A percentile compares a stretch with the other conserved stretches of the same genome.
phyloP scores from a whole-genome alignment of 2,797 vertebrate genomes.

The Cryptoprocta ferox region DNA sequence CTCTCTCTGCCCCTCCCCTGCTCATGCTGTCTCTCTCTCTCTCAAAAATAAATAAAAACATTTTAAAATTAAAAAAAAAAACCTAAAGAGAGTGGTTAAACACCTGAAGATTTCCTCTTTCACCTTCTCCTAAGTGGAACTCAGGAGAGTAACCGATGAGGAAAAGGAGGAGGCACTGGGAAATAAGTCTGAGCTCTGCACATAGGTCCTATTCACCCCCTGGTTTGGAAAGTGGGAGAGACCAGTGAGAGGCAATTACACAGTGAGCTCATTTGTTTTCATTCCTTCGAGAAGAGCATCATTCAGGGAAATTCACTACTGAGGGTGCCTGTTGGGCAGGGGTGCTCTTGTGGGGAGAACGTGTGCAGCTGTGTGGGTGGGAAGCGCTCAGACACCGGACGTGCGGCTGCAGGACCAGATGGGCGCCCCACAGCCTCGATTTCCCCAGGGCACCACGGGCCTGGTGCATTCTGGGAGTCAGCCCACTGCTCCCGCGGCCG shows the following conservation, averaged over 20 bases:
- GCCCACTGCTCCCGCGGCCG: background rate
- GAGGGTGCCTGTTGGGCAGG: background rate
- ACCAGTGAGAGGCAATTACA: conserved; percentile 61
- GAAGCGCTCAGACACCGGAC: background rate
- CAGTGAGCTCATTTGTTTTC: conserved; percentile 78
- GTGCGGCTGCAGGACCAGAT: background rate
- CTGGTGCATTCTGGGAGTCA: background rate
- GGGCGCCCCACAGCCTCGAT: background rate
- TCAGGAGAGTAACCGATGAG: background rate
- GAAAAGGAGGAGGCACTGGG: conserved; percentile 34
- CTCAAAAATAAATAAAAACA: no score
- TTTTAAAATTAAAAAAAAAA: no score
- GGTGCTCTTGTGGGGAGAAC: background rate
- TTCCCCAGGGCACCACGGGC: background rate
- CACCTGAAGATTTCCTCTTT: background rate
- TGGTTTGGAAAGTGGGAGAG: conserved; percentile 57
- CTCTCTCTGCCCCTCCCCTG: no score
- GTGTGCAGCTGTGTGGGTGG: background rate
- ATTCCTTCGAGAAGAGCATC: conserved; percentile 66
- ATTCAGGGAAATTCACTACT: background rate
- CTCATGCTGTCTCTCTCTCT: no score
- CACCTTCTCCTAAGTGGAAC: background rate
- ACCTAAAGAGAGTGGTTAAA: background rate
- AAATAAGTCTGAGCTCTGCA: conserved; percentile 43
- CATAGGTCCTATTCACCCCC: conserved; percentile 38